These are phyloP conservation scores for Tachystola acroxantha DNA, from an alignment of 2,888 invertebrate species.

Conservation along the genomic window DNA sequence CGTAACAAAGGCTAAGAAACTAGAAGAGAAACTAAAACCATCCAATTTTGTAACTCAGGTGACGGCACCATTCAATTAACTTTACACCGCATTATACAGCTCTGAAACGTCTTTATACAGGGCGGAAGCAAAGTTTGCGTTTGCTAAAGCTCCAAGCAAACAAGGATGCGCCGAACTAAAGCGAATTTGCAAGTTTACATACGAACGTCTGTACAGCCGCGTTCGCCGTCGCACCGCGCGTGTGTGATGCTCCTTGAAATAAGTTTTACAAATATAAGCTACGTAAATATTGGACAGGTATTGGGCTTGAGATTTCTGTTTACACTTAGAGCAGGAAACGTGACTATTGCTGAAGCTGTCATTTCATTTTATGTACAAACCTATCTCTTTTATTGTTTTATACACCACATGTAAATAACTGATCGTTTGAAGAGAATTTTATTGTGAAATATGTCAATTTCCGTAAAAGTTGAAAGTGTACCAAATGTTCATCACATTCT, in stretches of 20 bases:
- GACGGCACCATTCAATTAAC: constrained; percentile 38
- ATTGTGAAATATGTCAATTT: too few species aligned
- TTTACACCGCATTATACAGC: constrained; percentile 39
- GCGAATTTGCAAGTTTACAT: constrained; percentile 58
- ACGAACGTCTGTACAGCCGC: constrained; percentile 20
- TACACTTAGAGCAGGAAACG: constrained; percentile 3
- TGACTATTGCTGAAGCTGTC: neutral
- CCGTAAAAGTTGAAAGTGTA: too few species aligned
- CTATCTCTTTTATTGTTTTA: too few species aligned
- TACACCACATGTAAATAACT: too few species aligned
- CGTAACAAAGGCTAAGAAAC: too few species aligned
- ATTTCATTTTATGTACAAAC: too few species aligned
- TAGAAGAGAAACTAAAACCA: constrained; percentile 19
- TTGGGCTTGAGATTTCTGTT: constrained; percentile 19
- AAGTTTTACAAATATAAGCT: constrained; percentile 41
- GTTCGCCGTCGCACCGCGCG: constrained; percentile 1
- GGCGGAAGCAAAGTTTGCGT: constrained; percentile 46
- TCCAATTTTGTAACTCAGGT: constrained; percentile 29
- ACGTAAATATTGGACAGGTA: constrained; percentile 31
- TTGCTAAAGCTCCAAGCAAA: constrained; percentile 46
- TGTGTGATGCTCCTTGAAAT: constrained; percentile 31
- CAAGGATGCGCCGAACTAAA: constrained; percentile 49
- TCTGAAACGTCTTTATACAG: constrained; percentile 45
- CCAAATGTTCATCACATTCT: too few species aligned
- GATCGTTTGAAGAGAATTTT: too few species aligned